Evolutionary conservation across 2,797 vertebrate species (phyloP), one percentile per base, ranked within the genome.

Genomic region (Coregonus suidteri): DNA sequence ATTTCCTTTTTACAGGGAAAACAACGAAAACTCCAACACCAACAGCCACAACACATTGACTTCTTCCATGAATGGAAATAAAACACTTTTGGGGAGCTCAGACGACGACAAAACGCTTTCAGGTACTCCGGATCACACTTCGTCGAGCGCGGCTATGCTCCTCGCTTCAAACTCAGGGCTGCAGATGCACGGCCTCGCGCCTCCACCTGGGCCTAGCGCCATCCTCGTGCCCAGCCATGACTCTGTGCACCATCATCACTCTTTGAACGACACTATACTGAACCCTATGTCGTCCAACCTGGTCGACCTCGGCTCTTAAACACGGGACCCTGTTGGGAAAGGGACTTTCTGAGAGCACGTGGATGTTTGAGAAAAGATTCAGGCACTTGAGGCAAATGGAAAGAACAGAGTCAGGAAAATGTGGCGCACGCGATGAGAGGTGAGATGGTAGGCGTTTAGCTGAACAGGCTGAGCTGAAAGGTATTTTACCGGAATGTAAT

Each of bases 231-330:
- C 97, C 30, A 95, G 94, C 77, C 84, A 92, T 3, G 97, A 99
- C 86, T 93, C 96, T 34, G 93, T 98, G 94, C 98, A 98, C 87
- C 97, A 98, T 78, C 98, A 99, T 89, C 98, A 99, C 91, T 93
- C 96, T 81, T 93, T 99, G 94, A 97, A 99, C 87, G 97, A 99
- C 95, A 96, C 96, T 90, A 98, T 99, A 90, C 97, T 99, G 93
- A 99, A 99, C 93, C 95, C 97, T 90, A 99, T 99, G 98, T 98
- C 98, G 72, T 98, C 98, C 85, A 99, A 98, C 89, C 91, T 99
- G 85, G 98, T 99, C 85, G 98, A 99, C 92, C 95, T 99, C 70
- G 98, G 98, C 91, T 99, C 98, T 84, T 99, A 99, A 93, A 72
- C n/a, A 25, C 16, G 18, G 72, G 69, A 79, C 25, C 71, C 30